phyloP scores from a whole-genome alignment of 1,140 invertebrate species.

The Drosophila willistoni region DNA sequence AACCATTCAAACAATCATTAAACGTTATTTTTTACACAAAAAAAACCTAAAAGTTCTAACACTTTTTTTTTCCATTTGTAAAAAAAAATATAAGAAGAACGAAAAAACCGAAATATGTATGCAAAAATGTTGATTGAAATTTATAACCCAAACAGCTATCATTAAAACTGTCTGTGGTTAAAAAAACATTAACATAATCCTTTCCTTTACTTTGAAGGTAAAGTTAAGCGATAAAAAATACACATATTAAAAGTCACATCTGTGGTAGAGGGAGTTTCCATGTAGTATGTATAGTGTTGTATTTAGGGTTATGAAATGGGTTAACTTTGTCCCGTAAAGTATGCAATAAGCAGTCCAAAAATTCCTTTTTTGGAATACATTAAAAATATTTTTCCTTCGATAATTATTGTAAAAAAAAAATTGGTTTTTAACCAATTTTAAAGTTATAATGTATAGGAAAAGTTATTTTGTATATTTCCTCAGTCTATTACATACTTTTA shows the following conservation, averaged over 20 bases:
- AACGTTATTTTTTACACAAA: constrained; percentile 42
- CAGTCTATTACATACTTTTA: no score
- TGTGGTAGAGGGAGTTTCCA: constrained; percentile 21
- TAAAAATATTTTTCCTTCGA: no score
- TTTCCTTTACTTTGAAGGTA: constrained; percentile 41
- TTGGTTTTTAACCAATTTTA: no score
- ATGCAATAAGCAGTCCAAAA: no score
- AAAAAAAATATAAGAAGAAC: neutral
- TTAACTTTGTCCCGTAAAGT: no score
- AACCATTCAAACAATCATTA: constrained; percentile 75
- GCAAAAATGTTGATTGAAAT: constrained; percentile 58
- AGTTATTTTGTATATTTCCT: no score
- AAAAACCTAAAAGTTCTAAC: constrained; percentile 1
- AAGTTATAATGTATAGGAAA: no score
- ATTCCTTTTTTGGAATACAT: no score
- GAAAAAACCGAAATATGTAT: neutral
- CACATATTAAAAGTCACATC: constrained; percentile 48
- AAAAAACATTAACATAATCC: constrained; percentile 61
- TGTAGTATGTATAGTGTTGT: neutral
- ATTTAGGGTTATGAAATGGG: no score
- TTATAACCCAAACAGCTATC: constrained; percentile 51
- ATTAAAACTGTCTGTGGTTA: constrained; percentile 53
- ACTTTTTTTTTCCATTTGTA: neutral
- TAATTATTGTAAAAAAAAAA: no score
- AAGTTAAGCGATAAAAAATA: constrained; percentile 64